Base-by-base conservation (phyloP, 1,140 invertebrate genomes). In the Onthophagus taurus region DNA sequence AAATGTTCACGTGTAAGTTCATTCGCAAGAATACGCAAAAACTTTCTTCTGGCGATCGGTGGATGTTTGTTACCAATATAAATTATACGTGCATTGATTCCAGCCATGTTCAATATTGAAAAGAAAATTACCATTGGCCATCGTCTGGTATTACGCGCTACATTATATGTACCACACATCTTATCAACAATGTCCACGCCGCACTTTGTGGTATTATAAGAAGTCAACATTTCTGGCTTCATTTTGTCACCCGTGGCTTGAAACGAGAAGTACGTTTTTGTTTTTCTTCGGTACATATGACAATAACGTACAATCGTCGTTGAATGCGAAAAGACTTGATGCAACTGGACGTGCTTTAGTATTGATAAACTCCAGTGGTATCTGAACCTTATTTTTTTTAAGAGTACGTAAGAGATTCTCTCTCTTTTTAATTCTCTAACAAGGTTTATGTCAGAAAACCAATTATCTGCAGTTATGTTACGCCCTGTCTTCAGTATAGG, bases 101-200 rank as follows among this genome's bases (percentile, higher is more conserved):
- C 59, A 14, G 69, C 67, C 48, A 75, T 66, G 52, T 74, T 68
- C 4, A 75, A 48, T 8, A 72, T 45, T 30, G 63, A 63, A 43
- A 66, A 72, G 53, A 74, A 74, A 33, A 73, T 48, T 5, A 66
- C 66, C 7, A 72, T 48, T 7, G 68, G 64, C 72, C 72, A 75
- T 52, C 70, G 64, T 47, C 67, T 62, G 34, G 65, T 65, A 30
- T 66, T 57, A 33, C 69, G 60, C 53, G 63, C 57, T 9, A 66
- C 66, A 12, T 35, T 44, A 35, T 53, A 47, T 36, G 39, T 36
- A 35, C 46, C 42, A 46, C 53, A 44, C 35, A 56, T 47, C 47
- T 59, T 43, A 50, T 70, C 59, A 34, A 61, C 58, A 9, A 42
- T 57, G 50, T 67, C 58, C 2, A 67, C 61, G 9, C 58, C 61